phyloP scores from a whole-genome alignment of 2,113 vertebrate genomes.

The Triplophysa dalaica region DNA sequence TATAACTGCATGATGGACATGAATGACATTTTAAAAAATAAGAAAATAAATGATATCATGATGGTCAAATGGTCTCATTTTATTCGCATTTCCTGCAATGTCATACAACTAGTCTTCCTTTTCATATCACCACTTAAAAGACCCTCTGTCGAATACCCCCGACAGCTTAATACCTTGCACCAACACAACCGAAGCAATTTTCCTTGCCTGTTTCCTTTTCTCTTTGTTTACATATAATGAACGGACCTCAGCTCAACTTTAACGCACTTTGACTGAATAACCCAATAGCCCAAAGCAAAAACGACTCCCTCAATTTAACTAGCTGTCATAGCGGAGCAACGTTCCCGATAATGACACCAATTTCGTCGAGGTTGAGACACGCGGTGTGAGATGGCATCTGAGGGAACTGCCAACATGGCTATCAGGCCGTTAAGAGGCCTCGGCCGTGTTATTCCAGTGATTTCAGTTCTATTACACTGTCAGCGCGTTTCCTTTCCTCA shows the following conservation, averaged over 20 bases:
- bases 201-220: constrained; percentile 17
- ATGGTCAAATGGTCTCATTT: constrained; percentile 6
- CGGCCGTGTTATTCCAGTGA: constrained; percentile 41
- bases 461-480: constrained; percentile 43
- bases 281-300: constrained; percentile 41
- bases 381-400: constrained; percentile 20
- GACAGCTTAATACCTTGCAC: not conserved
- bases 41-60: not conserved
- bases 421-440: constrained; percentile 30
- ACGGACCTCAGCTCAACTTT: not conserved
- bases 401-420: constrained; percentile 27
- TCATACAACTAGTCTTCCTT: not conserved
- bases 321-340: constrained; percentile 23
- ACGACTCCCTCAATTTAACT: constrained; percentile 18
- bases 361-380: constrained; percentile 22
- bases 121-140: not conserved
- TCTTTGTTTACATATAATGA: constrained; percentile 18
- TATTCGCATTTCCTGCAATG: not conserved
- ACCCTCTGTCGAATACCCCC: not conserved
- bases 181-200: constrained; percentile 16
- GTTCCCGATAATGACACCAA: constrained; percentile 37
- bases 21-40: not conserved
- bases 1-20: not conserved
- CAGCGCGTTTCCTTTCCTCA: constrained; percentile 48
- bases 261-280: constrained; percentile 12